Evolutionary conservation across 2,888 invertebrate species (phyloP), one percentile per base, ranked within the genome.

Genomic region (Gisinianus flammeolus): DNA sequence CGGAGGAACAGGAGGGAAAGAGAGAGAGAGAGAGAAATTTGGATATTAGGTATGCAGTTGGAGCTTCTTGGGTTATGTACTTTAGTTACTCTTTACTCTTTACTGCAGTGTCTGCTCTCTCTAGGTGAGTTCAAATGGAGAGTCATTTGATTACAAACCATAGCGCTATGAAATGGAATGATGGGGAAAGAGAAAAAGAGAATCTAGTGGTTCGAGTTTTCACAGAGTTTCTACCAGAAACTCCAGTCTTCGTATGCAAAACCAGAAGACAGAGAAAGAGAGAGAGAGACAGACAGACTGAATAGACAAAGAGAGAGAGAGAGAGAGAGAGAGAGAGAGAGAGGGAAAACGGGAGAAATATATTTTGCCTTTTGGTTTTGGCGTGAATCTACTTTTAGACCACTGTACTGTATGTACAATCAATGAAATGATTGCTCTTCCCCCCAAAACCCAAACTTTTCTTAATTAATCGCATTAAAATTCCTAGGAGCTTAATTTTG

Each of bases 381-480:
- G n/a, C n/a, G n/a, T n/a, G n/a, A n/a, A n/a, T n/a, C n/a, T n/a
- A n/a, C n/a, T n/a, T n/a, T n/a, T n/a, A n/a, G n/a, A n/a, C n/a
- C n/a, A n/a, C 16, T 35, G 24, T 56, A 31, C 64, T 64, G 22
- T 35, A 74, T 66, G 74, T 52, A 66, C 52, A 74, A 74, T 74
- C 74, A 74, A 66, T 74, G 74, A 74, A 74, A 66, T 74, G 74
- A 74, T 74, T 74, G 31, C 72, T 35, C 35, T 30, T n/a, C 64
- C 54, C 24, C 58, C 58, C 16, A 24, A 62, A 66, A 66, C 74
- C 31, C 33, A 74, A 69, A 79, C 72, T 74, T 70, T 64, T 56
- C 77, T 73, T 77, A 79, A 79, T 79, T 77, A 79, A 79, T 77
- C 75, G 71, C 64, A 70, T 74, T 79, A 75, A 77, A 74, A 77